Percentiles rank a stretch among this genome's conserved stretches.
Evolutionary conservation across 1,140 invertebrate species (phyloP).

Genomic region (Periplaneta americana): DNA sequence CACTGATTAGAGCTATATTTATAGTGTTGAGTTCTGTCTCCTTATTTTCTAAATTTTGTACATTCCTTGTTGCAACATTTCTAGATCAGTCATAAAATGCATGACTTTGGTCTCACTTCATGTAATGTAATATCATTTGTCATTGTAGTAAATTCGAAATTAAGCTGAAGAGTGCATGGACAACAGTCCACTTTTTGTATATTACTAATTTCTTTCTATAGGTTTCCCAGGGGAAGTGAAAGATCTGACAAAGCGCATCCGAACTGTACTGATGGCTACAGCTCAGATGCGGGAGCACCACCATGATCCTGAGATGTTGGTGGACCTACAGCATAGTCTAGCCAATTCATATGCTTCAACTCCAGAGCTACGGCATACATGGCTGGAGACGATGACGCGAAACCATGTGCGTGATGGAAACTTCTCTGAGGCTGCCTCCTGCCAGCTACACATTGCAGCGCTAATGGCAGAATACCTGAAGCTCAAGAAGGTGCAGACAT

Average conservation of each 20-base stretch:
- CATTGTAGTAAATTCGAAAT: no score
- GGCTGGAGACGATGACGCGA: conserved; percentile 86
- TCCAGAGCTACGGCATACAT: conserved; percentile 85
- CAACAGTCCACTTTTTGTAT: no score
- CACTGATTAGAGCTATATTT: no score
- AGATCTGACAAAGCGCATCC: conserved; percentile 84
- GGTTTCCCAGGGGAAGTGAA: conserved; percentile 84
- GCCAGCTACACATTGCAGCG: conserved; percentile 86
- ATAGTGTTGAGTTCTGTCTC: no score
- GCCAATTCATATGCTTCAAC: conserved; percentile 93
- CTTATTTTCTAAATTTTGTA: no score
- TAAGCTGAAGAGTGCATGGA: no score
- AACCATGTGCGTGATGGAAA: conserved; percentile 76
- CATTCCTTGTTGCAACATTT: no score
- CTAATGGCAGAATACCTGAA: conserved; percentile 89
- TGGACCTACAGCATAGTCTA: conserved; percentile 88
- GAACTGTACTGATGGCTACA: conserved; percentile 90
- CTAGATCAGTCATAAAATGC: no score
- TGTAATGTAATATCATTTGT: no score
- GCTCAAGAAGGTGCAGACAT: conserved; percentile 60
- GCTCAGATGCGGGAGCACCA: conserved; percentile 85
- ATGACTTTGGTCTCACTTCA: no score
- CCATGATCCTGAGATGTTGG: conserved; percentile 83
- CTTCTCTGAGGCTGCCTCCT: conserved; percentile 82
- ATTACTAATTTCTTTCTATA: no score